phyloP scores from a whole-genome alignment of 2,888 invertebrate genomes.

The Parnassius glacialis region DNA sequence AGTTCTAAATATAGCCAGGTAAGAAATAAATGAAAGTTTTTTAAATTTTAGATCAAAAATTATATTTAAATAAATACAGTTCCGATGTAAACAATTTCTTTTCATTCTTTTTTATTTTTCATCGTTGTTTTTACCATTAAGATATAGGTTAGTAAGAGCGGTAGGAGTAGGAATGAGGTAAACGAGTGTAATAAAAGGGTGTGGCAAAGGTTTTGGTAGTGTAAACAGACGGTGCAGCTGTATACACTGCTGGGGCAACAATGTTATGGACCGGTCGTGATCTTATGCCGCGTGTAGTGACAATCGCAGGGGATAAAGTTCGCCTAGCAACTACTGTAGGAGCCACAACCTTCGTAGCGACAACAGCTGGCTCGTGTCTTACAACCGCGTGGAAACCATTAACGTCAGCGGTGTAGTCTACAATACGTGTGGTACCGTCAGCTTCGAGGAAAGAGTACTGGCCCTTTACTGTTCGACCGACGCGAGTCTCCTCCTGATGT shows the following conservation, averaged over 20 bases:
- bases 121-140: constrained; percentile 7
- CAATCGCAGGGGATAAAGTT: constrained; percentile 28
- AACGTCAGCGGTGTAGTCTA: constrained; percentile 77
- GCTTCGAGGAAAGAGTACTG: constrained; percentile 78
- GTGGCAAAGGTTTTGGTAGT: constrained; percentile 1
- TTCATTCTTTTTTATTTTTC: background rate
- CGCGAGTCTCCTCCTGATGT: constrained; percentile 75
- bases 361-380: constrained; percentile 66
- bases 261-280: constrained; percentile 32
- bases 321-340: constrained; percentile 33
- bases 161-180: constrained; percentile 2
- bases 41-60: background rate
- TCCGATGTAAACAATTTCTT: background rate
- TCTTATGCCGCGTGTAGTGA: constrained; percentile 30
- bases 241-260: constrained; percentile 19
- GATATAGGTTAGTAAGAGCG: constrained; percentile 10
- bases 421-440: constrained; percentile 77
- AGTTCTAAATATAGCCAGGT: background rate
- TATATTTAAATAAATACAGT: background rate
- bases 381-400: constrained; percentile 81
- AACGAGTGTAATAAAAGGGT: constrained; percentile 13
- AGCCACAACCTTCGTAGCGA: constrained; percentile 32
- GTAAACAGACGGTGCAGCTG: constrained; percentile 7
- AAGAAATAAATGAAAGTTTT: background rate
- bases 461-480: constrained; percentile 72